Evolutionary conservation across 2,797 vertebrate species (phyloP), one percentile per base, ranked within the genome.

Genomic region (Sebastes reedi): DNA sequence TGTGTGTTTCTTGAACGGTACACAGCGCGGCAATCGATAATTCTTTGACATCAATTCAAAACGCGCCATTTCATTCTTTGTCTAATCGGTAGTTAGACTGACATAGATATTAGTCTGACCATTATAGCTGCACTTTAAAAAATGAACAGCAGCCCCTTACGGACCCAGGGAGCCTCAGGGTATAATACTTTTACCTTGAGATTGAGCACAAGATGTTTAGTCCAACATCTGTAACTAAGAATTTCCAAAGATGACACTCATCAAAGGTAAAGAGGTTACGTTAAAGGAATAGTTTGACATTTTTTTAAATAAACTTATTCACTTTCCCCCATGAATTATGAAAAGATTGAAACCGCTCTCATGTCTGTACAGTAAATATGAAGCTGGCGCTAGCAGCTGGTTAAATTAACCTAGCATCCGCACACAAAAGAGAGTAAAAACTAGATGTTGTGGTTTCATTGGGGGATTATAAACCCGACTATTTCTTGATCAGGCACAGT

Each of bases 41-140:
- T 87, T 79, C 77, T 80, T 87, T 88, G 80, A 84, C 80, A 82
- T 87, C 80, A 60, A 71, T 87, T 91, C 75, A 83, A 86, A 91
- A 85, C 3, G 54, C 11, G 27, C 56, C 39, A 27, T 86, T 87
- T 82, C 36, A 62, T 75, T 83, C 73, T 77, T 64, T 77, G 77
- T 77, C 80, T 86, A 80, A 88, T 90, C 88, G 83, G 59, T 66
- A 64, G 72, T 66, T 73, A 59, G 76, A 61, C 70, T 80, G 88
- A 84, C 75, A 76, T 29, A 72, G 67, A 77, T 81, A 87, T 91
- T 82, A 85, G 83, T 84, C 82, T 66, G 82, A 71, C 77, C 72
- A 80, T 91, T 88, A 83, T 24, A 73, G 70, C 82, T 59, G 66
- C 74, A 81, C 74, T 87, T 70, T 67, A 83, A 81, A 87, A 84